phyloP scores from a whole-genome alignment of 2,113 vertebrate genomes.

The Pampusana beccarii region DNA sequence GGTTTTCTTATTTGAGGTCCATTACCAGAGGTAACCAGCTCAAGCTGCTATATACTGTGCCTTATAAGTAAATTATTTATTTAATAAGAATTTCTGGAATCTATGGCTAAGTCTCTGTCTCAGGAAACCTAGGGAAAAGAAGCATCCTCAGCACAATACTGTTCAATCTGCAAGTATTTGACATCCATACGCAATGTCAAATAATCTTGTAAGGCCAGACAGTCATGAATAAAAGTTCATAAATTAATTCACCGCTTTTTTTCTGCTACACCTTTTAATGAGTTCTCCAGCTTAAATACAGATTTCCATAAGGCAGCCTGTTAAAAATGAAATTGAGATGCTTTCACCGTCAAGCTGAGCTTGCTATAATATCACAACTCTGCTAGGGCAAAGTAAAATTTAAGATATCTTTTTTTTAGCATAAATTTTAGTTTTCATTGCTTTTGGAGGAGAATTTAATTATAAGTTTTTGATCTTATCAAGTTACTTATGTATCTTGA shows the following conservation, averaged over 20 bases:
- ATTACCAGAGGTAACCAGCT: no score
- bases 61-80: no score
- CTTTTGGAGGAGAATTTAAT: neutral
- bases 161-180: slow-evolving; percentile 21
- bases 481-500: neutral
- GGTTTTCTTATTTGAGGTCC: no score
- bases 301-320: neutral
- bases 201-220: slow-evolving; percentile 43
- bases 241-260: slow-evolving; percentile 23
- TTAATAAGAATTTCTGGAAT: no score
- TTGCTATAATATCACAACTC: neutral
- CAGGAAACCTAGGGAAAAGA: no score
- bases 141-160: neutral
- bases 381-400: neutral
- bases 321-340: slow-evolving; percentile 26
- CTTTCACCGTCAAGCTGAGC: neutral
- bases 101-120: no score
- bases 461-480: neutral
- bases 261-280: slow-evolving; percentile 21
- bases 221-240: slow-evolving; percentile 33
- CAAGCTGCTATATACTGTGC: no score
- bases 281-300: slow-evolving; percentile 26
- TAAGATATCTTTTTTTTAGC: neutral
- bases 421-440: neutral
- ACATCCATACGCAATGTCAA: slow-evolving; percentile 25